Evolutionary conservation across 2,888 invertebrate species (phyloP).

Genomic region (Clivina fossor): DNA sequence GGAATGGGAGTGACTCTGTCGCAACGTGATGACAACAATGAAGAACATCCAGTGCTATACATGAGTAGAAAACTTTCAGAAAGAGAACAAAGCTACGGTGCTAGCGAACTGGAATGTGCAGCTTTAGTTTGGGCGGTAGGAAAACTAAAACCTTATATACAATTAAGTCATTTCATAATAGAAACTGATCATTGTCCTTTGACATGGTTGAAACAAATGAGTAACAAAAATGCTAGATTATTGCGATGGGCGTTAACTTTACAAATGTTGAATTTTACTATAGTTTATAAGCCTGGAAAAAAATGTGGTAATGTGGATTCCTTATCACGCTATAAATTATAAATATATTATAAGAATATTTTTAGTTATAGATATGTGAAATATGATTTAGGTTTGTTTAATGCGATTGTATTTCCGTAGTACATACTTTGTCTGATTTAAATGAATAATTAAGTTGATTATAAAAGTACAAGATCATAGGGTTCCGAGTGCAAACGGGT

Average conservation of each 20-base stretch:
- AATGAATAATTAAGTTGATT: no score
- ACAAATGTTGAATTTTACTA: conserved; percentile 11
- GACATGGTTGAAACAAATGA: conserved; percentile 5
- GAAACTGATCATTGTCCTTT: conserved; percentile 12
- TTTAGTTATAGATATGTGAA: no score
- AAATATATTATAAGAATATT: no score
- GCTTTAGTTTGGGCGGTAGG: conserved; percentile 11
- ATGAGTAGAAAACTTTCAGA: conserved; percentile 10
- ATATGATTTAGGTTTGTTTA: no score
- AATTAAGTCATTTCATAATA: conserved; percentile 2
- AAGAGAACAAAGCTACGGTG: conserved; percentile 12
- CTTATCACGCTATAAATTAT: conserved; percentile 4
- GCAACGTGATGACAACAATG: background rate
- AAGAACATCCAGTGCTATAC: conserved; percentile 14
- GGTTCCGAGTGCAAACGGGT: no score
- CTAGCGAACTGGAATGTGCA: conserved; percentile 11
- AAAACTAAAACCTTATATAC: conserved; percentile 3
- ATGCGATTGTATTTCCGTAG: no score
- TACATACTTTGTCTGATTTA: no score
- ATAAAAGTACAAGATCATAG: no score
- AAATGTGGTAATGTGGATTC: conserved; percentile 8
- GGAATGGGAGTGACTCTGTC: conserved; percentile 17
- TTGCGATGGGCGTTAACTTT: conserved; percentile 12
- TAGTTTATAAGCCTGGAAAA: conserved; percentile 10
- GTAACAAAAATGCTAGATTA: conserved; percentile 9